Percentiles rank a stretch among this genome's conserved stretches.
These are phyloP conservation scores for Charadrius vociferus DNA, from an alignment of 2,113 vertebrate genomes.

Conservation along the genomic window DNA sequence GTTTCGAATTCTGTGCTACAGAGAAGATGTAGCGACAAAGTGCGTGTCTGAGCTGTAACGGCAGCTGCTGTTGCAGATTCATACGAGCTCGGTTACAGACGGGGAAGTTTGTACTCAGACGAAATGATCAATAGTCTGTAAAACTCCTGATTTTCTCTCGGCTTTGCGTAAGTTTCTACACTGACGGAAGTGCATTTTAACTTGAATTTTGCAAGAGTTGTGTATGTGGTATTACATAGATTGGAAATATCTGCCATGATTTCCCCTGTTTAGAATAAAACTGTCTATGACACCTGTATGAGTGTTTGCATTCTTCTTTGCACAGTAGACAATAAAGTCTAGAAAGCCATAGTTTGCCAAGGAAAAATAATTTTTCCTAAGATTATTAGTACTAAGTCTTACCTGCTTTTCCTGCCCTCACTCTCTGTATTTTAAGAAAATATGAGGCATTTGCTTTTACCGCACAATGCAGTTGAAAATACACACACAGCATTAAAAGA, in stretches of 20 bases:
- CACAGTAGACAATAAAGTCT: neutral
- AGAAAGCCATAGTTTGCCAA: neutral
- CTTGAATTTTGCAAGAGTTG: neutral
- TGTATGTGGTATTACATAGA: accelerated
- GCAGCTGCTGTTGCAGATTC: neutral
- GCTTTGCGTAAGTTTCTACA: neutral
- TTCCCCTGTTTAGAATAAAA: neutral
- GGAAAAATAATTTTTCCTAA: neutral
- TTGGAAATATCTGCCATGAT: neutral
- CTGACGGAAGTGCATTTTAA: neutral
- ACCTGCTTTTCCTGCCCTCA: neutral
- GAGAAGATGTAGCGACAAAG: neutral
- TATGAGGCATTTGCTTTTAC: neutral
- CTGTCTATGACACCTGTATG: neutral
- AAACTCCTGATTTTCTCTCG: neutral
- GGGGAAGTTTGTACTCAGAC: no score
- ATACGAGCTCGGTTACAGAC: accelerated
- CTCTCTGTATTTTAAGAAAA: neutral
- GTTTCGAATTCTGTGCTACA: neutral
- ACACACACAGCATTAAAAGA: accelerated
- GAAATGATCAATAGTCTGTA: neutral
- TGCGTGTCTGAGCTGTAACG: neutral
- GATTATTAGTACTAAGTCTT: neutral
- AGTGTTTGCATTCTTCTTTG: neutral
- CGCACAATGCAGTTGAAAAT: neutral